Base-by-base conservation (phyloP, 2,113 vertebrate genomes). In the Cnemophilus loriae region DNA sequence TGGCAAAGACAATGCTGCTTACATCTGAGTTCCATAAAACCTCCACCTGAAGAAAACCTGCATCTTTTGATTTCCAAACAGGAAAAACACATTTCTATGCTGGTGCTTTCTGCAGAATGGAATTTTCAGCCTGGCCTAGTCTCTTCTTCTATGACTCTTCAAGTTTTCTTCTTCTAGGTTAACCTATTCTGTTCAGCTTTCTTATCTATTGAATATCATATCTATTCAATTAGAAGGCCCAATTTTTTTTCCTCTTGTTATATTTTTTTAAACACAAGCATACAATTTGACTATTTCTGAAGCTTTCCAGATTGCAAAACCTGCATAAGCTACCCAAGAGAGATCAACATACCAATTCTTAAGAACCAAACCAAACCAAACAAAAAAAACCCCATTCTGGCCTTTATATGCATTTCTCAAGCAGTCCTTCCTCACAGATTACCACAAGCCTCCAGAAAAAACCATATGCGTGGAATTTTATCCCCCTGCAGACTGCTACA, bases 391-490 rank as follows among this genome's bases (percentile, higher is more conserved):
- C 39, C 6, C 23, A 27, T 8, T 7, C 13, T 63, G 33, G 4
- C 5, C 8, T 78, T 56, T 46, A 20, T 9, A 57, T 6, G 16
- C 11, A 8, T 67, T 70, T 63, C 7, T 32, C 33, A 87, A 60
- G 47, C 6, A 56, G 8, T 11, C 11, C 11, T 88, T 71, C n/a
- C 33, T 56, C 30, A 47, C 28, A 77, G 41, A 73, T 17, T 13
- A 60, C 18, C 19, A 61, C 16, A 76, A 76, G 73, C 49, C 47
- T 52, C 16, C 18, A 50, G 24, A 57, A 81, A 86, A 71, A 23
- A 68, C 18, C 0, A 0, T 18, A 37, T 13, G 19, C 0, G 0
- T n/a, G 37, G 39, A 67, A 52, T 68, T 84, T 71, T 22, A 78
- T 50, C 10, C 15, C 12, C 14, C 7, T 35, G 11, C 7, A 39